phyloP scores from a whole-genome alignment of 2,797 vertebrate species.

The Pseudotriccus pelzelni region DNA sequence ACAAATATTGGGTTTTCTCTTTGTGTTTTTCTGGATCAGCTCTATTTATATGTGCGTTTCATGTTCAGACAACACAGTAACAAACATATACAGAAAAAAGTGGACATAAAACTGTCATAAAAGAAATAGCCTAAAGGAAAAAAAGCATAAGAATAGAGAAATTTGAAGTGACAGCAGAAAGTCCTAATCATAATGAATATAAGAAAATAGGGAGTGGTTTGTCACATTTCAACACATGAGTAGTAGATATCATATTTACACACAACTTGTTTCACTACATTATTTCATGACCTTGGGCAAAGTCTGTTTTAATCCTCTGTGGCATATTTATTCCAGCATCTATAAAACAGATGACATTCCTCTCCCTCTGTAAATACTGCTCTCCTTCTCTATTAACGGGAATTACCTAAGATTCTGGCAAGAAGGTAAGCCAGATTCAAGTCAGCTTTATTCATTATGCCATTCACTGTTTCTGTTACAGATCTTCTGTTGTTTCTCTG shows the following conservation, averaged over 20 bases:
- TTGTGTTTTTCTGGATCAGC: neutral
- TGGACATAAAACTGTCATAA: neutral
- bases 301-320: conserved; percentile 25
- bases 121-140: neutral
- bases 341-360: conserved; percentile 27
- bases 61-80: neutral
- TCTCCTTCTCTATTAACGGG: neutral
- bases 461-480: neutral
- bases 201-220: conserved; percentile 29
- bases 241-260: conserved; percentile 22
- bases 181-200: conserved; percentile 15
- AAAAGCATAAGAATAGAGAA: neutral
- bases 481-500: neutral
- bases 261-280: conserved; percentile 40
- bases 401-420: neutral
- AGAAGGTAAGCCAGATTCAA: neutral
- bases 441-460: neutral
- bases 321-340: conserved; percentile 27
- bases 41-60: neutral
- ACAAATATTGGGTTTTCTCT: neutral
- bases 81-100: neutral
- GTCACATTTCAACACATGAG: conserved; percentile 31
- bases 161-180: conserved; percentile 38
- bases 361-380: neutral
- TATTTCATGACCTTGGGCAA: conserved; percentile 45